These are phyloP conservation scores for western clawed frog (Xenopus tropicalis) DNA, from an alignment of 2,113 vertebrate genomes.

Conservation along the genomic window UCB_Xtro_10.0 CM004447.2:100100001-100100500, in stretches of 20 bases:
- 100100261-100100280: conserved; percentile 35
- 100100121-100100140: not conserved
- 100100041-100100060: conserved; percentile 6
- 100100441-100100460: too few relatives aligned
- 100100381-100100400: too few relatives aligned
- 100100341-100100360: too few relatives aligned
- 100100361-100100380: too few relatives aligned
- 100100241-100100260: conserved; percentile 1
- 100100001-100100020: conserved; percentile 24
- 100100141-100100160: conserved; percentile 41
- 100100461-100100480: too few relatives aligned
- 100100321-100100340: too few relatives aligned
- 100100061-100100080: conserved; percentile 9
- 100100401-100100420: too few relatives aligned
- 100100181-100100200: conserved; percentile 14
- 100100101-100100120: not conserved
- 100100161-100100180: conserved; percentile 31
- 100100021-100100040: conserved; percentile 6
- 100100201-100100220: conserved; percentile 29
- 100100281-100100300: not conserved
- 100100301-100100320: too few relatives aligned
- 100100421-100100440: too few relatives aligned
- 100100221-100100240: conserved; percentile 1
- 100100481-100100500: too few relatives aligned
- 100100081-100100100: not conserved